Conservation (phyloP, 2,888 invertebrate genomes). For the Pammene aurita region DNA sequence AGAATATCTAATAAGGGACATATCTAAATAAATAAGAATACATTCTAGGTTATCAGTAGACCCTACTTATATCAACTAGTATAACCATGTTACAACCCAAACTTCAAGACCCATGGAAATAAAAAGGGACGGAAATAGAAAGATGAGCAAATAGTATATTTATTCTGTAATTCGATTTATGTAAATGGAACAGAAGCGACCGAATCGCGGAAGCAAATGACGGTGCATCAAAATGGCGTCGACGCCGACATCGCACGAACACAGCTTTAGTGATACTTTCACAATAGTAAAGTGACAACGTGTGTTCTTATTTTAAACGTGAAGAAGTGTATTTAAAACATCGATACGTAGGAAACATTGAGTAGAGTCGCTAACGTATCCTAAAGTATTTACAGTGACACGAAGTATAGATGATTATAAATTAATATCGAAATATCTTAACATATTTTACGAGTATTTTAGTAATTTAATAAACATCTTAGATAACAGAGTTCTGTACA, state of each 20-base stretch:
- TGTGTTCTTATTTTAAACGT: conserved; percentile 47
- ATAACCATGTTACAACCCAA: conserved; percentile 41
- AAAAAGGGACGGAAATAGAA: conserved; percentile 70
- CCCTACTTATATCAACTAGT: conserved; percentile 42
- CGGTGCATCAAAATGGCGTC: conserved; percentile 28
- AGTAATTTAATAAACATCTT: conserved; percentile 36
- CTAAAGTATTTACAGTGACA: conserved; percentile 48
- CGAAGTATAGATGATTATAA: conserved; percentile 32
- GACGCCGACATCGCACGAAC: conserved; percentile 54
- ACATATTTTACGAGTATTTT: conserved; percentile 33
- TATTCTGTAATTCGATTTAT: conserved; percentile 33
- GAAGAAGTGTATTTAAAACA: conserved; percentile 43
- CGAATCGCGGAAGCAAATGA: conserved; percentile 20
- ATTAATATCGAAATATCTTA: conserved; percentile 37
- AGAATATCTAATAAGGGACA: conserved; percentile 61
- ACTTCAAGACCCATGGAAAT: conserved; percentile 52
- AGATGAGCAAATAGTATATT: conserved; percentile 65
- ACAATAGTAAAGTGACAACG: conserved; percentile 44
- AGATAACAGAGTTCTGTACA: conserved; percentile 48
- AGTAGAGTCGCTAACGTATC: conserved; percentile 35
- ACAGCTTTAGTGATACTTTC: conserved; percentile 65
- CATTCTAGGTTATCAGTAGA: conserved; percentile 36
- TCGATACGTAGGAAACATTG: conserved; percentile 48
- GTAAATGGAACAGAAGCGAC: conserved; percentile 25
- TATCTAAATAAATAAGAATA: conserved; percentile 54